A percentile compares a stretch with the other conserved stretches of the same genome.
Evolutionary conservation across 1,140 invertebrate species (phyloP).

Genomic region (Artemia franciscana): DNA sequence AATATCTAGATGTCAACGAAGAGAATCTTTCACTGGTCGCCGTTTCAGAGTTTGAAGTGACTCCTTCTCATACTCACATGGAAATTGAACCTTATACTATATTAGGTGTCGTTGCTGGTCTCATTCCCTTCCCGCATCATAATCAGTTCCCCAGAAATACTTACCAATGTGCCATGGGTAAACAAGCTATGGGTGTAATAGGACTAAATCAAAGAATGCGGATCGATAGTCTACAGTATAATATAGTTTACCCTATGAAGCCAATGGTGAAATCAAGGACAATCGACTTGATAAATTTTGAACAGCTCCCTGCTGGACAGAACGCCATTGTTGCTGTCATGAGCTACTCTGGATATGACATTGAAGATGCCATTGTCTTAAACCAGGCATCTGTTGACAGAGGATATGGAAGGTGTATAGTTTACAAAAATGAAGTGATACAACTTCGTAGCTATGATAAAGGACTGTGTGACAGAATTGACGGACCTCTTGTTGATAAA

Average conservation of each 20-base stretch:
- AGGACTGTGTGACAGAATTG: conserved; percentile 71
- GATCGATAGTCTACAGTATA: conserved; percentile 91
- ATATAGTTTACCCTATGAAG: conserved; percentile 83
- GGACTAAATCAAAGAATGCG: conserved; percentile 91
- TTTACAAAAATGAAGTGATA: conserved; percentile 72
- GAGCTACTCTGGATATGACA: conserved; percentile 98
- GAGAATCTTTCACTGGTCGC: conserved; percentile 90
- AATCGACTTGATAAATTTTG: conserved; percentile 82
- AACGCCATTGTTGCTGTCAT: conserved; percentile 98
- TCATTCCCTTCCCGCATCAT: conserved; percentile 95
- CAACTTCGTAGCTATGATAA: conserved; percentile 76
- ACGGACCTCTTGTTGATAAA: conserved; percentile 64
- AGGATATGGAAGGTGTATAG: conserved; percentile 64
- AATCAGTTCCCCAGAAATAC: conserved; percentile 98
- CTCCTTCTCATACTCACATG: conserved; percentile 59
- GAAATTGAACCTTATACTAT: conserved; percentile 96
- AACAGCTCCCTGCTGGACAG: conserved; percentile 95
- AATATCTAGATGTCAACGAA: conserved; percentile 97
- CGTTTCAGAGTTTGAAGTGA: conserved; percentile 61
- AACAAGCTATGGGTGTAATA: conserved; percentile 93
- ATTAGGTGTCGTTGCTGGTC: conserved; percentile 83
- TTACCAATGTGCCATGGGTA: conserved; percentile 99
- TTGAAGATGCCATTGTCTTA: conserved; percentile 91
- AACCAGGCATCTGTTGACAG: conserved; percentile 94
- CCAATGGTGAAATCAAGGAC: conserved; percentile 89